Conservation (phyloP, 2,113 vertebrate genomes). For the Mastomys natalensis region DNA sequence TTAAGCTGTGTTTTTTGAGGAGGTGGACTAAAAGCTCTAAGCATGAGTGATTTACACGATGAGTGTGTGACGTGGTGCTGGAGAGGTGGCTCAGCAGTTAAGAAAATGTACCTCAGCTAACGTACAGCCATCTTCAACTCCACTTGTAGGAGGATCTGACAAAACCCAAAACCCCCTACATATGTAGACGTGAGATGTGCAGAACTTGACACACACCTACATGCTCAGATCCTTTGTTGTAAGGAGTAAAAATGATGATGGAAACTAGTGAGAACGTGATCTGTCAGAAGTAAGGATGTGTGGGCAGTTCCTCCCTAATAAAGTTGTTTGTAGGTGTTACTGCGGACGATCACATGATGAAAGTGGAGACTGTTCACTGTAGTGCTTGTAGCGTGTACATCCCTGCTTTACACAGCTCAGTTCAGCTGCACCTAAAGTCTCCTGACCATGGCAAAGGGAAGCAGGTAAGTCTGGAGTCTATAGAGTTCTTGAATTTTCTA, state of each 20-base stretch:
- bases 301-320: conserved; percentile 15
- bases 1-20: conserved; percentile 15
- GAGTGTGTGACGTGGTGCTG: background rate
- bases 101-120: background rate
- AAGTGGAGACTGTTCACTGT: conserved; percentile 93
- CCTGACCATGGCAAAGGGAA: conserved; percentile 90
- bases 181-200: background rate
- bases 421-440: conserved; percentile 92
- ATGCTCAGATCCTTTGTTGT: background rate
- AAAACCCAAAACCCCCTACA: background rate
- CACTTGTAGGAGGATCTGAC: background rate
- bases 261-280: background rate
- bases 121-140: too few species aligned
- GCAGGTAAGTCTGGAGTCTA: conserved; percentile 82
- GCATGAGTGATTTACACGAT: background rate
- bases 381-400: conserved; percentile 91
- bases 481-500: background rate
- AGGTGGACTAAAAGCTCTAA: background rate
- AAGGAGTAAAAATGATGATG: background rate
- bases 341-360: conserved; percentile 93
- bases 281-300: background rate
- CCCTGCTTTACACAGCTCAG: conserved; percentile 90
- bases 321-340: conserved; percentile 87
- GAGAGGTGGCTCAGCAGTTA: background rate
- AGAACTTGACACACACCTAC: background rate